Conservation (phyloP, 2,888 invertebrate genomes). For the Ischnura elegans region DNA sequence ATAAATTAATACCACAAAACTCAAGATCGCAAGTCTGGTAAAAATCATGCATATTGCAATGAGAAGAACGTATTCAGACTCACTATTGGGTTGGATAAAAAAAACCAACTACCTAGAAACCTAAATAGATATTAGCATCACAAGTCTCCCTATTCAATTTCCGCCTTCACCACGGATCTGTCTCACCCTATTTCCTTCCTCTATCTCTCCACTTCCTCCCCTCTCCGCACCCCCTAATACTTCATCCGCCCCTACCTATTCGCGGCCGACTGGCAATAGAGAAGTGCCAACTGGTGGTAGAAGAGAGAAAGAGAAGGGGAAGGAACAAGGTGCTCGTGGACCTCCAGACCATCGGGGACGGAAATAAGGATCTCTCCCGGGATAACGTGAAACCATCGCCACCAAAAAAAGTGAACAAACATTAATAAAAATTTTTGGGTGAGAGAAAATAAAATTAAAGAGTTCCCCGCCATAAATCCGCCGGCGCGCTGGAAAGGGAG, state of each 20-base stretch:
- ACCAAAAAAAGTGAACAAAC: no score
- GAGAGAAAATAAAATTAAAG: background rate
- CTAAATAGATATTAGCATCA: background rate
- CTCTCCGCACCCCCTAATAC: background rate
- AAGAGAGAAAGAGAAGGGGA: background rate
- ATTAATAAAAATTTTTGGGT: background rate
- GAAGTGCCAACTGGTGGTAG: constrained; percentile 1
- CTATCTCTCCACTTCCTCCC: background rate
- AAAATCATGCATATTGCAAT: no score
- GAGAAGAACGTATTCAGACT: no score
- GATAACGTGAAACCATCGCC: background rate
- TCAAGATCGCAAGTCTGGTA: no score
- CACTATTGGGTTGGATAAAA: no score
- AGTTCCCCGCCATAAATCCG: background rate
- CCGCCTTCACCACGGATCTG: background rate
- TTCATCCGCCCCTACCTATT: background rate
- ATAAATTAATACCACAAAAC: no score
- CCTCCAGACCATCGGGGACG: background rate
- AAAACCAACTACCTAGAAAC: no score
- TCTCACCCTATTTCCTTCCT: background rate
- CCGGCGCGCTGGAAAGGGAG: background rate
- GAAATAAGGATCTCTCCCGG: background rate
- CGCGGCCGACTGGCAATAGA: background rate
- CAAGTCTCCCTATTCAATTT: background rate
- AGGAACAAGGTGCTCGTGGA: background rate